These are phyloP conservation scores for Sus cebifrons DNA, from an alignment of 2,797 vertebrate genomes.

Conservation along the genomic window DNA sequence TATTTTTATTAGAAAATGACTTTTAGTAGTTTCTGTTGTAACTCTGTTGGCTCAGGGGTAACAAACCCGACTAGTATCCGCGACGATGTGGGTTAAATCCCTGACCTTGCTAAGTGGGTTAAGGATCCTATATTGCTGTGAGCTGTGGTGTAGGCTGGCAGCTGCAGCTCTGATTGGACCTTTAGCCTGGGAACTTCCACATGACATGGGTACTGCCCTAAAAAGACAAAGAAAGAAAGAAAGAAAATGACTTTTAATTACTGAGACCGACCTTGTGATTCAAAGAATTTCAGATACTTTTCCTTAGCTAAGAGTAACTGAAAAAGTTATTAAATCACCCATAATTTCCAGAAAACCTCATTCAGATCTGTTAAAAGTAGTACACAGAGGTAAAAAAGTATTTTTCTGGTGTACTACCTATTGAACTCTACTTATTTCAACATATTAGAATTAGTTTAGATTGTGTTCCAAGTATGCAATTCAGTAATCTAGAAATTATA, in stretches of 20 bases:
- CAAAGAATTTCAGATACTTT: neutral
- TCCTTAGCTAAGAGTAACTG: neutral
- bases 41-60: too few species aligned
- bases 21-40: too few species aligned
- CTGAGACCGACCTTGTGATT: neutral
- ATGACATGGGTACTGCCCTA: too few species aligned
- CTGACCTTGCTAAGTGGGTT: too few species aligned
- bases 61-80: too few species aligned
- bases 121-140: too few species aligned
- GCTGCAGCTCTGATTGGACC: too few species aligned
- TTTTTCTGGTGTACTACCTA: neutral
- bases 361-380: neutral
- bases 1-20: neutral
- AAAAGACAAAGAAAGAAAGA: too few species aligned
- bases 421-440: neutral
- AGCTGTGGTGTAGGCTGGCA: too few species aligned
- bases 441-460: neutral
- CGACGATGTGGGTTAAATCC: too few species aligned
- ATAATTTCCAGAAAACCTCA: neutral
- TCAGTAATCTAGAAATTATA: neutral
- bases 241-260: neutral
- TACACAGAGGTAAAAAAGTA: neutral
- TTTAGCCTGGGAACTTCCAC: too few species aligned
- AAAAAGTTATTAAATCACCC: neutral
- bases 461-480: neutral